These are phyloP conservation scores for Anguilla marmorata DNA, from an alignment of 2,797 vertebrate species.

Conservation along the genomic window DNA sequence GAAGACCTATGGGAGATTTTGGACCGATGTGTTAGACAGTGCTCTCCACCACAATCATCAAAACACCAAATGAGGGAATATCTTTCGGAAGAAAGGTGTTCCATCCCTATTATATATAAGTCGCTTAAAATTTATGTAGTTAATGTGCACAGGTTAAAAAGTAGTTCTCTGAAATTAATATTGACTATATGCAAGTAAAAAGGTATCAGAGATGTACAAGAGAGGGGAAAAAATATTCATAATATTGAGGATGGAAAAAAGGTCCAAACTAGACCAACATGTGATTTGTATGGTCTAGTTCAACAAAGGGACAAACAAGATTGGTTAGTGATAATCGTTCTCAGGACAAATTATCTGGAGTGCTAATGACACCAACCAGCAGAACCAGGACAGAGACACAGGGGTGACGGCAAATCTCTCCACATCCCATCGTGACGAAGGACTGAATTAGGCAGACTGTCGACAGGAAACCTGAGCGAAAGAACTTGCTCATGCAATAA, in stretches of 20 bases:
- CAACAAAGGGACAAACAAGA: constrained; percentile 2
- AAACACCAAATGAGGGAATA: too few species aligned
- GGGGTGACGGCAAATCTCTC: neutral
- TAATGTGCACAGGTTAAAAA: neutral
- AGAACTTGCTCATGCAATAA: neutral
- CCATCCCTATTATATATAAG: too few species aligned
- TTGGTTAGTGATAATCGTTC: constrained; percentile 10
- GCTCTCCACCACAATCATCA: too few species aligned
- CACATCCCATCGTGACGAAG: neutral
- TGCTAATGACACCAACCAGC: neutral
- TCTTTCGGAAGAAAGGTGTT: too few species aligned
- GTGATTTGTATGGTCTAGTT: neutral
- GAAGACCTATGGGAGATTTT: too few species aligned
- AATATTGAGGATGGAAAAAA: neutral
- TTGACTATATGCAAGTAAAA: neutral
- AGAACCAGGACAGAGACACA: neutral
- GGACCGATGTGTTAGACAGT: too few species aligned
- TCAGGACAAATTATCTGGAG: neutral
- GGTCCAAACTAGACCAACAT: neutral
- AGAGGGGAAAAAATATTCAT: neutral
- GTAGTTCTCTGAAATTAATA: neutral
- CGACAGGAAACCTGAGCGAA: neutral
- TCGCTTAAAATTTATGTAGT: neutral
- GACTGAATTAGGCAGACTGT: neutral
- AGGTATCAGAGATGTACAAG: neutral